A percentile compares a stretch with the other conserved stretches of the same genome.
Evolutionary conservation across 2,113 vertebrate species (phyloP).

Genomic region (Pteropus alecto): DNA sequence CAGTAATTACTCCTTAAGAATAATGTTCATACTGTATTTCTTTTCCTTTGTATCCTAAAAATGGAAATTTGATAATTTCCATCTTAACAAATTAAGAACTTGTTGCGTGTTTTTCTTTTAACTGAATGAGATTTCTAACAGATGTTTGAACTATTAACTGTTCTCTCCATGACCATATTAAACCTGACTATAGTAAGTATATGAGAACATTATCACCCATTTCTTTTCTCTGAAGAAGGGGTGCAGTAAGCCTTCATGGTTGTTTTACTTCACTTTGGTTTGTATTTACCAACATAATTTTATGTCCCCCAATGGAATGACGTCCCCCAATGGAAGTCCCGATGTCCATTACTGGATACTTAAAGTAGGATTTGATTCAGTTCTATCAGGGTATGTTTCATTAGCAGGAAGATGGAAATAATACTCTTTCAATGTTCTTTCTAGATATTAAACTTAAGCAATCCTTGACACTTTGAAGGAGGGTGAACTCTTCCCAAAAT

Average conservation of each 20-base stretch:
- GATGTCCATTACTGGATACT: background rate
- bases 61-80: background rate
- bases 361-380: background rate
- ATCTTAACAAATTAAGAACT: background rate
- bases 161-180: background rate
- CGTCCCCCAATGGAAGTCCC: background rate
- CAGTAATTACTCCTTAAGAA: background rate
- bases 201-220: background rate
- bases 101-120: background rate
- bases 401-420: background rate
- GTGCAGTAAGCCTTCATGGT: background rate
- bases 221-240: background rate
- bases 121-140: background rate
- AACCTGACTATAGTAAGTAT: background rate
- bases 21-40: background rate
- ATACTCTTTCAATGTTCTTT: background rate
- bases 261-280: background rate
- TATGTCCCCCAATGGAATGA: background rate
- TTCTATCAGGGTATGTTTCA: background rate
- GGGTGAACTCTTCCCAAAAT: conserved; percentile 49
- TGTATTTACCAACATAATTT: background rate
- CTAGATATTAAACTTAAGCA: conserved; percentile 5
- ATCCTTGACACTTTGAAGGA: background rate
- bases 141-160: background rate
- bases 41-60: background rate